Percentiles rank a stretch among this genome's conserved stretches.
Evolutionary conservation across 2,888 invertebrate genomes (phyloP).

Genomic region (Luperina testacea): DNA sequence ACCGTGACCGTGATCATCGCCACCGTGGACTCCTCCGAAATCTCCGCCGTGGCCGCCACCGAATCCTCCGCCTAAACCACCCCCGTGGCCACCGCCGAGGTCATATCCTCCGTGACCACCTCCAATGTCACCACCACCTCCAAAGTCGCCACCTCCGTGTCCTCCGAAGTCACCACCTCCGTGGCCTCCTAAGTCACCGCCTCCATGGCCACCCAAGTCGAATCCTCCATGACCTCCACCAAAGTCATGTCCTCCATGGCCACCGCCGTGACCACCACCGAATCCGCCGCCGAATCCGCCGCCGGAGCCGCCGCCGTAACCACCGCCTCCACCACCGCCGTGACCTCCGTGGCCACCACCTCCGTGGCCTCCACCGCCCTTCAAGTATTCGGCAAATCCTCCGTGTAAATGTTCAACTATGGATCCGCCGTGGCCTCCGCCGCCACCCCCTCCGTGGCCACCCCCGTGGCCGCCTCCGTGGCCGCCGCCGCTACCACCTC

Average conservation of each 20-base stretch:
- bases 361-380: conserved; percentile 67
- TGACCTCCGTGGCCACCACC: conserved; percentile 78
- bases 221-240: conserved; percentile 66
- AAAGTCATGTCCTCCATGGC: conserved; percentile 50
- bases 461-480: conserved; percentile 62
- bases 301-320: conserved; percentile 77
- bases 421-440: conserved; percentile 69
- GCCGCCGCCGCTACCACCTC: conserved; percentile 44
- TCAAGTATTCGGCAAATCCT: conserved; percentile 78
- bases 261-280: conserved; percentile 77
- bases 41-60: conserved; percentile 78
- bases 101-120: conserved; percentile 65
- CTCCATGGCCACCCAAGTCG: conserved; percentile 76
- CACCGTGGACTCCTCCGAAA: conserved; percentile 62
- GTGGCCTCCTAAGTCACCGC: conserved; percentile 66
- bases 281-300: conserved; percentile 78
- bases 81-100: conserved; percentile 68
- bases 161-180: conserved; percentile 67
- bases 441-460: conserved; percentile 69
- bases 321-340: conserved; percentile 75
- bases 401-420: conserved; percentile 69
- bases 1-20: conserved; percentile 67
- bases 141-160: conserved; percentile 64
- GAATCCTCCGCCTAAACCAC: conserved; percentile 61
- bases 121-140: conserved; percentile 55